phyloP scores from a whole-genome alignment of 2,888 invertebrate genomes.

The Bruchidius siliquastri region DNA sequence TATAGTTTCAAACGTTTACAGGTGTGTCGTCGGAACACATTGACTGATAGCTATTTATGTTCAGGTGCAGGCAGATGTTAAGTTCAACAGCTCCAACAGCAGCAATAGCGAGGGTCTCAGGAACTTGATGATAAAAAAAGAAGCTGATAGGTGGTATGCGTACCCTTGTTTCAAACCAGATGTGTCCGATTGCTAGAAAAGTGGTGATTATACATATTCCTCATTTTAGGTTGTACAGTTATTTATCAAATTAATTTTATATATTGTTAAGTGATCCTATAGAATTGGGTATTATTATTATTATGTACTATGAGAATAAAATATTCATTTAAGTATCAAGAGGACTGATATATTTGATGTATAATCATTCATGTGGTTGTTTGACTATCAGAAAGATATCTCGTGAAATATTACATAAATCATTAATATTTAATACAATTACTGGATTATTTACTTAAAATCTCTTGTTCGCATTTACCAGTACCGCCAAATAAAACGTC shows the following conservation, averaged over 20 bases:
- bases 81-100: slow-evolving; percentile 6
- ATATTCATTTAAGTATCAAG: background rate
- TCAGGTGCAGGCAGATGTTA: slow-evolving; percentile 1
- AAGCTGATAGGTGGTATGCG: slow-evolving; percentile 20
- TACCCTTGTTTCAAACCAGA: slow-evolving; percentile 23
- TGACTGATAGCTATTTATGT: background rate
- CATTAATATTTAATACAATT: too few species aligned
- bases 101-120: slow-evolving; percentile 14
- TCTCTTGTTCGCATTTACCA: too few species aligned
- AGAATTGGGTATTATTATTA: background rate
- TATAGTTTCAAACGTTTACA: background rate
- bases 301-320: too few species aligned
- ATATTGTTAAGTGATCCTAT: slow-evolving; percentile 16
- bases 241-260: slow-evolving; percentile 25
- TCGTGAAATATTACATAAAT: too few species aligned
- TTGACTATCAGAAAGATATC: too few species aligned
- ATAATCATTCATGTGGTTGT: too few species aligned
- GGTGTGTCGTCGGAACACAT: background rate
- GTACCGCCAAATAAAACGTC: too few species aligned
- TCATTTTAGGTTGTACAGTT: slow-evolving; percentile 24
- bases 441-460: too few species aligned
- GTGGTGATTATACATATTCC: slow-evolving; percentile 2
- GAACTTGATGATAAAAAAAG: slow-evolving; percentile 20
- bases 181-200: background rate
- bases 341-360: background rate